Percentiles rank a stretch among this genome's conserved stretches.
These are phyloP conservation scores for Notothenia rossii DNA, from an alignment of 2,113 vertebrate genomes.

Conservation along the genomic window DNA sequence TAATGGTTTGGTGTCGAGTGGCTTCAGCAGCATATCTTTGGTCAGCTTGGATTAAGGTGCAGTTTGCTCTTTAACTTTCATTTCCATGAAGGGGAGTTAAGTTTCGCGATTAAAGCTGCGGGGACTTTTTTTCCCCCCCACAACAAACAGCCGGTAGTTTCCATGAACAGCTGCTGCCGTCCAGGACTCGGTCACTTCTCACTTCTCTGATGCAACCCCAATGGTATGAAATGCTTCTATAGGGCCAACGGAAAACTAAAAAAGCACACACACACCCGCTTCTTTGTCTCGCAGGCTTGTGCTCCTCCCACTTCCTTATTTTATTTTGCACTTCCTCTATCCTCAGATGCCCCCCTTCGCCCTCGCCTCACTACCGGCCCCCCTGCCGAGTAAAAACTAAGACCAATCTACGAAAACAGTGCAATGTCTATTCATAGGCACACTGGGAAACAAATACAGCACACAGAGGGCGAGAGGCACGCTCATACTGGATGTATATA, in stretches of 20 bases:
- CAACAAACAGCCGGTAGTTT: slow-evolving; percentile 30
- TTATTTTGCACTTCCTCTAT: slow-evolving; percentile 50
- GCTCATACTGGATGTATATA: slow-evolving; percentile 65
- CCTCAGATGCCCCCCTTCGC: slow-evolving; percentile 65
- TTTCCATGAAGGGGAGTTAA: slow-evolving; percentile 19
- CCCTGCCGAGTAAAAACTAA: slow-evolving; percentile 62
- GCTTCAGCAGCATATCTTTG: slow-evolving; percentile 75
- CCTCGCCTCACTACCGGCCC: slow-evolving; percentile 64
- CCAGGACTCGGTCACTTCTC: slow-evolving; percentile 3
- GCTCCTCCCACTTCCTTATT: slow-evolving; percentile 69
- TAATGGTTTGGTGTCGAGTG: slow-evolving; percentile 41
- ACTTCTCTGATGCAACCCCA: slow-evolving; percentile 26
- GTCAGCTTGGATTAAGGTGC: slow-evolving; percentile 79
- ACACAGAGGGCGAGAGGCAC: slow-evolving; percentile 61
- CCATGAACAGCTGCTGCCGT: slow-evolving; percentile 27
- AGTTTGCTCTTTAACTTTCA: slow-evolving; percentile 40
- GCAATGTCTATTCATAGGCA: slow-evolving; percentile 85
- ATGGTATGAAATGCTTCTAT: slow-evolving; percentile 44
- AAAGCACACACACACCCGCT: neutral
- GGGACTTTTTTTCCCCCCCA: slow-evolving; percentile 19
- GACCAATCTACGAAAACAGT: slow-evolving; percentile 81
- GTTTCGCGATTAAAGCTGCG: slow-evolving; percentile 44
- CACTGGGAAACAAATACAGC: slow-evolving; percentile 80
- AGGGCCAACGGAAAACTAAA: slow-evolving; percentile 20
- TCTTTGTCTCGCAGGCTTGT: slow-evolving; percentile 43